phyloP scores from a whole-genome alignment of 2,888 invertebrate genomes.

The Leptinotarsa haldemani region DNA sequence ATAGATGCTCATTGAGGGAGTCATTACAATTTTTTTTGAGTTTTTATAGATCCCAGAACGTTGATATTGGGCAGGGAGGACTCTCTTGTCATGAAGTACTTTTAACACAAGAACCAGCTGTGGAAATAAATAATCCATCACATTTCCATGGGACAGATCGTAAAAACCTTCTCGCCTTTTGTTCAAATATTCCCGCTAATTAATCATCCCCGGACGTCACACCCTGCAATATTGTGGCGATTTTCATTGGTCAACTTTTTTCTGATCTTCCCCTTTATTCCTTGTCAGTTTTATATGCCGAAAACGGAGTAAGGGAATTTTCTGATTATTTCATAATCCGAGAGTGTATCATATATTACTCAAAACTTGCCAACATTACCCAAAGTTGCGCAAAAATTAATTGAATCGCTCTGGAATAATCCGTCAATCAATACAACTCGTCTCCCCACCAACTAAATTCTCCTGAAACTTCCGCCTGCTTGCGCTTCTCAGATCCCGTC shows the following conservation, averaged over 20 bases:
- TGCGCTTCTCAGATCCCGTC: conserved; percentile 57
- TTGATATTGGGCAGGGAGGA: too few relatives aligned
- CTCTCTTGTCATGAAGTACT: neutral
- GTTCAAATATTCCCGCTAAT: conserved; percentile 52
- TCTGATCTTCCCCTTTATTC: conserved; percentile 52
- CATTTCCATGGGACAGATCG: neutral
- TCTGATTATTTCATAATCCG: neutral
- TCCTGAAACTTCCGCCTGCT: conserved; percentile 61
- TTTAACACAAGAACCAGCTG: neutral
- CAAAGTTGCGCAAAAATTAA: conserved; percentile 18
- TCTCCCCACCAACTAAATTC: conserved; percentile 54
- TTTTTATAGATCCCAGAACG: too few relatives aligned
- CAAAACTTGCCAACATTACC: neutral
- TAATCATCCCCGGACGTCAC: conserved; percentile 48
- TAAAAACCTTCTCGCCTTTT: conserved; percentile 4
- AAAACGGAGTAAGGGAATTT: neutral
- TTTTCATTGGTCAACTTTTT: conserved; percentile 55
- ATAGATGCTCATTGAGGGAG: too few relatives aligned
- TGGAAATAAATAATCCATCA: neutral
- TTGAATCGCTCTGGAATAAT: conserved; percentile 23
- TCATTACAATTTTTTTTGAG: too few relatives aligned
- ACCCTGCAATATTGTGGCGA: conserved; percentile 43
- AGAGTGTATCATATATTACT: neutral
- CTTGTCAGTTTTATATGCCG: neutral
- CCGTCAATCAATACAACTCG: conserved; percentile 56